Conservation (phyloP, 2,797 vertebrate genomes). For the Ceryle rudis region DNA sequence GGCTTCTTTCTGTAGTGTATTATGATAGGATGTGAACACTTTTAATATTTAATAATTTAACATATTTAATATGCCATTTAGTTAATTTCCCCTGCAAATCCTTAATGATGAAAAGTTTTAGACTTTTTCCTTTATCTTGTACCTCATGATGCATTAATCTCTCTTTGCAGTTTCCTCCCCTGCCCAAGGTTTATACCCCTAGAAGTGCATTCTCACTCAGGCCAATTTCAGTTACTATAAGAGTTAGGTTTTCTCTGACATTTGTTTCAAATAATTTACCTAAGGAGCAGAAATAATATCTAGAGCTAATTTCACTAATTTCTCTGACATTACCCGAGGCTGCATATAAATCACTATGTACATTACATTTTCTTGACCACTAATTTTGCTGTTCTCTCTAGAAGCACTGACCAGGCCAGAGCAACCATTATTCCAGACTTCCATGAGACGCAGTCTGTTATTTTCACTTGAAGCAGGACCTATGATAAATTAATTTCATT, state of each 20-base stretch:
- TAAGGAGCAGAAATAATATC: conserved; percentile 9
- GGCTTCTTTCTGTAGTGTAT: not conserved
- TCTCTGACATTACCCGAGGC: not conserved
- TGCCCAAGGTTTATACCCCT: not conserved
- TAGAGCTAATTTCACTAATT: conserved; percentile 7
- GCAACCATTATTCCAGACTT: not conserved
- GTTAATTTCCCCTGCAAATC: not conserved
- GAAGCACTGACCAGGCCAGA: not conserved
- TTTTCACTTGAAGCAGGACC: not conserved
- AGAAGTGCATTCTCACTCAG: not conserved
- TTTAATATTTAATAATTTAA: no score
- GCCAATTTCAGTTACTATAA: not conserved
- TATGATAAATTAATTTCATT: conserved; percentile 42
- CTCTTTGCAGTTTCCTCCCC: not conserved
- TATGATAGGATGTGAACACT: not conserved
- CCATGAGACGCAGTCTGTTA: not conserved
- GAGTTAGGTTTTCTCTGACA: not conserved
- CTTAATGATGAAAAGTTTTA: not conserved
- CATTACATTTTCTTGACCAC: not conserved
- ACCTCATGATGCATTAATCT: not conserved
- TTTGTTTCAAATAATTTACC: conserved; percentile 7
- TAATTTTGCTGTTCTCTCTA: conserved; percentile 8
- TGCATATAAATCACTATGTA: not conserved
- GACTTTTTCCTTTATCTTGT: not conserved
- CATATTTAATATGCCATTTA: not conserved